Evolutionary conservation across 2,888 invertebrate species (phyloP).

Genomic region (Ochropleura leucogaster): DNA sequence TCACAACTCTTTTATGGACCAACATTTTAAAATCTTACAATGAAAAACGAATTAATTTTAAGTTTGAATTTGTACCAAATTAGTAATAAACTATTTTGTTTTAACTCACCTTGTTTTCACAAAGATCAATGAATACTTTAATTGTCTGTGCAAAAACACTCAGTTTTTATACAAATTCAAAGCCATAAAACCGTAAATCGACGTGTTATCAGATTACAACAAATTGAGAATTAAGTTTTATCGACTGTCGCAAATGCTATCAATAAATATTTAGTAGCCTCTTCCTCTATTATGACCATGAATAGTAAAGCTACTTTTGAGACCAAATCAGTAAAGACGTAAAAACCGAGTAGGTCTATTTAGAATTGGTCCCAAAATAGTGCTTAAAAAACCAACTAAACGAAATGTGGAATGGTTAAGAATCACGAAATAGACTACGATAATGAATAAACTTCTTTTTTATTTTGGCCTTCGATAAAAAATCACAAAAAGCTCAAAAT

Average conservation of each 20-base stretch:
- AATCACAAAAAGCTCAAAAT: too few relatives aligned
- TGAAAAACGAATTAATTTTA: too few relatives aligned
- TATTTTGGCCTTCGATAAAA: constrained; percentile 15
- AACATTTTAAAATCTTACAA: too few relatives aligned
- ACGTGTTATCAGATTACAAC: constrained; percentile 50
- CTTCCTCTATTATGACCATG: constrained; percentile 20
- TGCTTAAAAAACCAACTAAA: constrained; percentile 2
- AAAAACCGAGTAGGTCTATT: background rate
- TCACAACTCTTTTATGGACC: too few relatives aligned
- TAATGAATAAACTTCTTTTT: constrained; percentile 8
- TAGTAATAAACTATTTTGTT: background rate
- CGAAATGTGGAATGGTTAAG: constrained; percentile 6
- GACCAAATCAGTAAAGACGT: background rate
- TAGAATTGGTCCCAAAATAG: background rate
- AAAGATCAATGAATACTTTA: constrained; percentile 53
- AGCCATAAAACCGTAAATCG: constrained; percentile 55
- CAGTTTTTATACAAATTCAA: constrained; percentile 64
- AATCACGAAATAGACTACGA: constrained; percentile 10
- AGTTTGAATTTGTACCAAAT: background rate
- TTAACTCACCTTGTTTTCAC: constrained; percentile 59
- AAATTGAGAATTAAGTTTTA: constrained; percentile 46
- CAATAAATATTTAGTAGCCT: constrained; percentile 49
- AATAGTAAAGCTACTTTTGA: background rate
- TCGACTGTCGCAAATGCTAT: constrained; percentile 30
- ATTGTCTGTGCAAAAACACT: constrained; percentile 9